These are phyloP conservation scores for Plemyria rubiginata DNA, from an alignment of 2,888 invertebrate species.

Conservation along the genomic window DNA sequence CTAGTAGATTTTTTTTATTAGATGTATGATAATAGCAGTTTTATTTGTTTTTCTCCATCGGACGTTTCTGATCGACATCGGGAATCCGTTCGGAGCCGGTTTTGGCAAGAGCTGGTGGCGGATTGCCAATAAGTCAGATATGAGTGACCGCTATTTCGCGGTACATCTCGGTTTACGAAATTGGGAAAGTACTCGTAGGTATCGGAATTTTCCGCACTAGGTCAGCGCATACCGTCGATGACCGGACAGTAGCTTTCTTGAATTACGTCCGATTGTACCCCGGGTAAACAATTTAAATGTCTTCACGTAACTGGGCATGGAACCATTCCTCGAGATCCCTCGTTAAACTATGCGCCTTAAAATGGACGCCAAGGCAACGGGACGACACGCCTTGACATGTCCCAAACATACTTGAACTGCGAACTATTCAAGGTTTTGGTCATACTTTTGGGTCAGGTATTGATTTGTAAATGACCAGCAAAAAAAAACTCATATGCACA, in stretches of 20 bases:
- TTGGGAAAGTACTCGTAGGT: conserved; percentile 38
- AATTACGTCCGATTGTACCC: conserved; percentile 59
- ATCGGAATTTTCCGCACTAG: conserved; percentile 48
- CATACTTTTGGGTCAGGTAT: conserved; percentile 20
- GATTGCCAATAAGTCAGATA: conserved; percentile 46
- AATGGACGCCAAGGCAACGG: conserved; percentile 46
- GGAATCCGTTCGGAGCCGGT: conserved; percentile 32
- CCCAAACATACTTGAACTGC: conserved; percentile 41
- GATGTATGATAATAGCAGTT: conserved; percentile 41
- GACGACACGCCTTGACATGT: conserved; percentile 35
- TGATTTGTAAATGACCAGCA: conserved; percentile 16
- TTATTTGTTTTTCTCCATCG: conserved; percentile 22
- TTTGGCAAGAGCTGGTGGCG: conserved; percentile 46
- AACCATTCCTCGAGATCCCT: conserved; percentile 62
- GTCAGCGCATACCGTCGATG: conserved; percentile 61
- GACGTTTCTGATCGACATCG: conserved; percentile 32
- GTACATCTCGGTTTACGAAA: conserved; percentile 40
- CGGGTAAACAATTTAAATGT: conserved; percentile 70
- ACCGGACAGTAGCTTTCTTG: conserved; percentile 61
- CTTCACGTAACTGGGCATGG: conserved; percentile 59
- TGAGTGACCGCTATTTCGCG: conserved; percentile 32
- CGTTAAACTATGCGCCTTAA: conserved; percentile 68
- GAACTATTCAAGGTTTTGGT: conserved; percentile 32
- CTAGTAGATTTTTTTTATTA: conserved; percentile 52
- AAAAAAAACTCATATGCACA: not conserved